Conservation (phyloP, 92 coral and sea anemone genomes). For the Umimayanthus chanpuru region DNA sequence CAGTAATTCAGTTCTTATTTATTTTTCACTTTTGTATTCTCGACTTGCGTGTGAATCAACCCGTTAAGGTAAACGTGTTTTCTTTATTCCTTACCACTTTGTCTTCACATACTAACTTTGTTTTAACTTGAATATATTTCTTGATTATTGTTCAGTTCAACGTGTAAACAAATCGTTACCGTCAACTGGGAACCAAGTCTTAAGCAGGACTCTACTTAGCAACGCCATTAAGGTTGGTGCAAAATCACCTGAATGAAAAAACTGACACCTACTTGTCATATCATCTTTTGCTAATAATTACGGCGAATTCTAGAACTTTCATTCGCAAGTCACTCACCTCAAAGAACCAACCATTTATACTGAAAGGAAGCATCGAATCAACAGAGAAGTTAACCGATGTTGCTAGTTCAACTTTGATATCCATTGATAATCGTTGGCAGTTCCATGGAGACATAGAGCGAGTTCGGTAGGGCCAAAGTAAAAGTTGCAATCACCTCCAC, state of each 20-base stretch:
- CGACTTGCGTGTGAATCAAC: neutral
- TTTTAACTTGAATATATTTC: neutral
- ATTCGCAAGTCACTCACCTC: neutral
- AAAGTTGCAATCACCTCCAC: neutral
- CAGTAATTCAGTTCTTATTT: neutral
- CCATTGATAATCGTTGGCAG: neutral
- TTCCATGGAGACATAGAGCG: neutral
- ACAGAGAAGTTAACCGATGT: neutral
- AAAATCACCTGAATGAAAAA: neutral
- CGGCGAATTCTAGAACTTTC: neutral
- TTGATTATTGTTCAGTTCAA: neutral
- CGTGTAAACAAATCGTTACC: slow-evolving; percentile 22
- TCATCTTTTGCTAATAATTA: neutral
- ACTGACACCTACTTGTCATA: neutral
- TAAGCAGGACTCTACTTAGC: neutral
- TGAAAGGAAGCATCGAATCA: neutral
- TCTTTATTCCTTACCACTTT: neutral
- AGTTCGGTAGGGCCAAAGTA: neutral
- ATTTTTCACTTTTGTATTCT: neutral
- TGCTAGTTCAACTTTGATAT: neutral
- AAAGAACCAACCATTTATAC: neutral
- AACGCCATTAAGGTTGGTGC: neutral
- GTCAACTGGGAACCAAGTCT: neutral
- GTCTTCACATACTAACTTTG: neutral
- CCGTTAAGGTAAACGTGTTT: slow-evolving; percentile 1